Percentiles rank a stretch among this genome's conserved stretches.
phyloP scores from a whole-genome alignment of 2,113 vertebrate species.

The Forbesichthys agassizii region DNA sequence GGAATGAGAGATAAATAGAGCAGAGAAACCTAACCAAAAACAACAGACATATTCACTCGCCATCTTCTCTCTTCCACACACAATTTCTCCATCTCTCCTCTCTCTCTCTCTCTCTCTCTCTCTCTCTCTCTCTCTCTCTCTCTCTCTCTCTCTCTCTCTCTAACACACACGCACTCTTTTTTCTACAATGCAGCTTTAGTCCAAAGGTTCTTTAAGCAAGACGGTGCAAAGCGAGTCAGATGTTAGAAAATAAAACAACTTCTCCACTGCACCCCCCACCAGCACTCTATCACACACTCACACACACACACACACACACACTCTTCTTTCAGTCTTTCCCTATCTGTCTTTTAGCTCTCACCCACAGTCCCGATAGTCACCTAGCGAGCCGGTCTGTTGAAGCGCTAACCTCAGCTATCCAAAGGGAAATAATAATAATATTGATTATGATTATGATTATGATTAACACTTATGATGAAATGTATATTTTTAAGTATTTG shows the following conservation, averaged over 20 bases:
- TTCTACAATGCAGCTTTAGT: constrained; percentile 72
- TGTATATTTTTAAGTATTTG: constrained; percentile 85
- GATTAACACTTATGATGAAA: constrained; percentile 63
- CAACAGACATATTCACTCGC: constrained; percentile 38
- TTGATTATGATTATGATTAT: constrained; percentile 62
- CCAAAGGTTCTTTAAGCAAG: constrained; percentile 76
- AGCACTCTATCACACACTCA: constrained; percentile 28
- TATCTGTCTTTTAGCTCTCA: constrained; percentile 20
- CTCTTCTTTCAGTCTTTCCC: constrained; percentile 1
- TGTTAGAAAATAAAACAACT: constrained; percentile 72
- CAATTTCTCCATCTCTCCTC: constrained; percentile 30
- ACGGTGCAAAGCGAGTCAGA: constrained; percentile 70
- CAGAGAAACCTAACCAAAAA: constrained; percentile 23
- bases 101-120: constrained; percentile 31
- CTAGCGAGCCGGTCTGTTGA: constrained; percentile 71
- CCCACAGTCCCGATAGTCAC: constrained; percentile 47
- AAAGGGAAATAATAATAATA: constrained; percentile 76
- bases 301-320: constrained; percentile 5
- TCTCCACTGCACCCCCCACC: background rate
- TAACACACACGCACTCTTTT: no score
- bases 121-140: constrained; percentile 39
- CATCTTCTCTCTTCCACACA: constrained; percentile 44
- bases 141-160: constrained; percentile 11
- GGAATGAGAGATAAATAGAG: constrained; percentile 25
- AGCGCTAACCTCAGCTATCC: constrained; percentile 77